Evolutionary conservation across 2,797 vertebrate genomes (phyloP).

Genomic region (Poecilia picta): DNA sequence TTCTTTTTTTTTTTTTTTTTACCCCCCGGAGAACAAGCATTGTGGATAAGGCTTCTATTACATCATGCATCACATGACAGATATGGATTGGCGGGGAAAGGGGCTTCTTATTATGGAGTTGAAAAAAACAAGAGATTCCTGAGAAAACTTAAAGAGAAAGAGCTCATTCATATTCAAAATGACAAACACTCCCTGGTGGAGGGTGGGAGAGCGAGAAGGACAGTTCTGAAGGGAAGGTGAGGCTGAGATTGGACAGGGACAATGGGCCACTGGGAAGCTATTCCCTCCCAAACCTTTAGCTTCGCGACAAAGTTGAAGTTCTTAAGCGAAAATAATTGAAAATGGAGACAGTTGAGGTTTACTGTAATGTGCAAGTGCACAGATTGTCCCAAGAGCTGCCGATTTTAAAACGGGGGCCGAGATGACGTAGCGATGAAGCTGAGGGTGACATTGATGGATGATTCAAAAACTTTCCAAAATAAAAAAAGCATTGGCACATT

Average conservation of each 20-base stretch:
- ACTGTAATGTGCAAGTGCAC: conserved; percentile 47
- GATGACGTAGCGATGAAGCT: conserved; percentile 21
- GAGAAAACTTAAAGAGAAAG: conserved; percentile 26
- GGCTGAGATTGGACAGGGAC: conserved; percentile 67
- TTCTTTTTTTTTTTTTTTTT: conserved; percentile 43
- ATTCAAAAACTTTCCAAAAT: background rate
- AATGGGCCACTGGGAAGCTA: conserved; percentile 54
- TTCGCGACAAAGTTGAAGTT: conserved; percentile 67
- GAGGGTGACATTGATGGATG: conserved; percentile 36
- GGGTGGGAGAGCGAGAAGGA: conserved; percentile 30
- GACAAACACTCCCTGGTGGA: conserved; percentile 45
- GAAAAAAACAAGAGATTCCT: conserved; percentile 10
- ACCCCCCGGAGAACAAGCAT: conserved; percentile 28
- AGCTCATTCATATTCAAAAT: conserved; percentile 62
- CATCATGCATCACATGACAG: conserved; percentile 12
- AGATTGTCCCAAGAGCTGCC: conserved; percentile 27
- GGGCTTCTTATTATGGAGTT: background rate
- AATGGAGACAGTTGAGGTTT: conserved; percentile 23
- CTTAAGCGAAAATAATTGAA: conserved; percentile 69
- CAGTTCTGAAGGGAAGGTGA: conserved; percentile 36
- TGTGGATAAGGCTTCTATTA: conserved; percentile 23
- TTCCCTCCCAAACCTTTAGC: conserved; percentile 49
- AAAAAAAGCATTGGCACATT: background rate
- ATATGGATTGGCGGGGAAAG: background rate
- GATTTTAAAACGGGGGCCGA: conserved; percentile 17